A percentile compares a stretch with the other conserved stretches of the same genome.
Evolutionary conservation across 2,797 vertebrate genomes (phyloP).

Genomic region (Tinamus major): DNA sequence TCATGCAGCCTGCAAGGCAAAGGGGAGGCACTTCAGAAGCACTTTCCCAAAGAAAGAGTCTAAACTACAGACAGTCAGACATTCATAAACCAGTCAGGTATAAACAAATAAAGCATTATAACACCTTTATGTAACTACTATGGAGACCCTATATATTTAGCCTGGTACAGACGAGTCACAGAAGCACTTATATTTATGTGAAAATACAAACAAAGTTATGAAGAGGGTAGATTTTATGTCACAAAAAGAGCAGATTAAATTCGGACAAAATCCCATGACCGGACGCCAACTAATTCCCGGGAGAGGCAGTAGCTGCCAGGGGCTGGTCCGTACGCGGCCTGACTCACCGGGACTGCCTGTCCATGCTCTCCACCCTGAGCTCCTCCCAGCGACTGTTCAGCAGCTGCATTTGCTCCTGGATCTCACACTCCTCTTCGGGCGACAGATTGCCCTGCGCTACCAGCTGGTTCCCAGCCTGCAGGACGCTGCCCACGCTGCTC

Average conservation of each 20-base stretch:
- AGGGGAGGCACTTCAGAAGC: not conserved
- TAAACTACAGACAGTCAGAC: not conserved
- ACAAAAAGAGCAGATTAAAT: not conserved
- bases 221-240: not conserved
- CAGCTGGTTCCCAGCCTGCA: constrained; percentile 95
- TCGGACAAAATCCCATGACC: not conserved
- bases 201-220: not conserved
- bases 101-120: not conserved
- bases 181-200: not conserved
- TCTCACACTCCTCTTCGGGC: constrained; percentile 95
- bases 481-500: constrained; percentile 95
- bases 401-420: constrained; percentile 95
- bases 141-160: not conserved
- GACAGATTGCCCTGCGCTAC: constrained; percentile 92
- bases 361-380: constrained; percentile 95
- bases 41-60: not conserved
- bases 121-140: not conserved
- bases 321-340: accelerated
- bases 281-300: not conserved
- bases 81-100: not conserved
- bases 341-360: constrained; percentile 92
- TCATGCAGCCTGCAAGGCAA: constrained; percentile 89
- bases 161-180: not conserved
- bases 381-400: constrained; percentile 96
- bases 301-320: not conserved